phyloP scores from a whole-genome alignment of 2,888 invertebrate genomes.

The Drepana falcataria region DNA sequence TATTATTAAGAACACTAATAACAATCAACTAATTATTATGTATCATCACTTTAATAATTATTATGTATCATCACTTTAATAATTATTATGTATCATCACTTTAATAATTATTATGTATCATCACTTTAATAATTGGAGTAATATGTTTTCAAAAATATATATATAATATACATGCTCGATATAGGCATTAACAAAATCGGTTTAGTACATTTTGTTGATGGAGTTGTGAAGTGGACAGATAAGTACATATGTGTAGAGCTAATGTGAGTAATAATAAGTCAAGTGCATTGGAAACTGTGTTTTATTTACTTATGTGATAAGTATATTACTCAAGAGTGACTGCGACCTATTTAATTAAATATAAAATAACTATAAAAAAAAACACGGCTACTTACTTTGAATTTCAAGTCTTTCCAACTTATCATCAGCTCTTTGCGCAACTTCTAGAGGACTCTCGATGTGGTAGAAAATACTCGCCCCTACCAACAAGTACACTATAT shows the following conservation, averaged over 20 bases:
- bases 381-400: constrained; percentile 78
- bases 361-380: too few species aligned
- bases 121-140: too few species aligned
- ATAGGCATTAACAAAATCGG: too few species aligned
- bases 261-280: constrained; percentile 1
- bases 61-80: too few species aligned
- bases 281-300: constrained; percentile 25
- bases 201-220: not conserved
- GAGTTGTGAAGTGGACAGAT: constrained; percentile 17
- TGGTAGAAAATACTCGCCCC: constrained; percentile 92
- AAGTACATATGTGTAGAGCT: constrained; percentile 6
- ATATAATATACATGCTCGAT: too few species aligned
- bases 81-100: too few species aligned
- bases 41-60: too few species aligned
- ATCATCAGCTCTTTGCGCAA: constrained; percentile 76
- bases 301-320: constrained; percentile 47
- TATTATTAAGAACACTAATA: too few species aligned
- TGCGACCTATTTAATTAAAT: too few species aligned
- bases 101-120: too few species aligned
- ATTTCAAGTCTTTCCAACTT: constrained; percentile 82
- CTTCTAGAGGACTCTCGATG: constrained; percentile 87
- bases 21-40: too few species aligned
- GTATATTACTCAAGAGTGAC: constrained; percentile 11
- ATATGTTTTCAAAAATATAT: too few species aligned
- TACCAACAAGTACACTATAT: constrained; percentile 86